These are phyloP conservation scores for Mus musculus DNA, from an alignment of 2,113 vertebrate genomes.

Conservation along the genomic window GRCm39 chr3:55192001-55192500, in stretches of 20 bases:
- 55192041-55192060: conserved; percentile 14
- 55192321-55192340: not conserved
- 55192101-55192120: not conserved
- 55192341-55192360: not conserved
- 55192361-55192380: not conserved
- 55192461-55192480: not conserved
- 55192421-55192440: not conserved
- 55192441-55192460: not conserved
- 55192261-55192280: not conserved
- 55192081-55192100: not conserved
- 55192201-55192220: not conserved
- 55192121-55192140: not conserved
- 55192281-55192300: not conserved
- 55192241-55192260: not conserved
- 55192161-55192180: not conserved
- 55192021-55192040: not conserved
- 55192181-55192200: not conserved
- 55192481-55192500: not conserved
- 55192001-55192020: not conserved
- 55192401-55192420: not conserved
- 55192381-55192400: not conserved
- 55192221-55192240: not conserved
- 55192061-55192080: not conserved
- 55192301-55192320: not conserved
- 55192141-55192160: not conserved